These are phyloP conservation scores for Limnephilus marmoratus DNA, from an alignment of 2,888 invertebrate species.

Conservation along the genomic window DNA sequence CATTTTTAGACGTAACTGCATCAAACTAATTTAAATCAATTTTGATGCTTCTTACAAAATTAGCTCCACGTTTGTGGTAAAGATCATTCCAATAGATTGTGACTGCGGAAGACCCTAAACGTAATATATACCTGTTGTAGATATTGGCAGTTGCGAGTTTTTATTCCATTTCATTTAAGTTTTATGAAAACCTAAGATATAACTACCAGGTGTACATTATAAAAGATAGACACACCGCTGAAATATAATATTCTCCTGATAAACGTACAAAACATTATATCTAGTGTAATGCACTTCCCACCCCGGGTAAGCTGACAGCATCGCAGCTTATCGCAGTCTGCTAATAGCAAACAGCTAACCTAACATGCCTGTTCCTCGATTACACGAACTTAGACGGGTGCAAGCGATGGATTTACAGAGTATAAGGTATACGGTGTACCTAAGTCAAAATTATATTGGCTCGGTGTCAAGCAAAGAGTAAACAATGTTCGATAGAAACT, in stretches of 20 bases:
- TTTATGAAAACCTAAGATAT: neutral
- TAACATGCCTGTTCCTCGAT: neutral
- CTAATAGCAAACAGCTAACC: neutral
- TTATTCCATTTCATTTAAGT: neutral
- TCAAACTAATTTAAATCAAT: no score
- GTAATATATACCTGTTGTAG: no score
- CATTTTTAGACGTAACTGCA: no score
- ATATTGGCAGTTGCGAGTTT: neutral
- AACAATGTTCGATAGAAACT: neutral
- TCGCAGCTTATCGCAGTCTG: neutral
- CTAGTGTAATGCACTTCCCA: neutral
- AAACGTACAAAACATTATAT: neutral
- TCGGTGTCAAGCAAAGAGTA: neutral
- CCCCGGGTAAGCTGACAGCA: neutral
- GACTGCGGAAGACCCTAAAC: no score
- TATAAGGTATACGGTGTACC: neutral
- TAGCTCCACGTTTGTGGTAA: no score
- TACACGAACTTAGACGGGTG: neutral
- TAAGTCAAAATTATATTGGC: neutral
- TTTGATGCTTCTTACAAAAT: no score
- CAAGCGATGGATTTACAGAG: neutral
- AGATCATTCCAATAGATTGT: no score
- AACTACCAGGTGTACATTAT: neutral
- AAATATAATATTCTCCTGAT: neutral
- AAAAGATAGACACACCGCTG: neutral